Evolutionary conservation across 2,113 vertebrate genomes (phyloP), one percentile per base, ranked within the genome.

Genomic region (Pangasianodon hypophthalmus): DNA sequence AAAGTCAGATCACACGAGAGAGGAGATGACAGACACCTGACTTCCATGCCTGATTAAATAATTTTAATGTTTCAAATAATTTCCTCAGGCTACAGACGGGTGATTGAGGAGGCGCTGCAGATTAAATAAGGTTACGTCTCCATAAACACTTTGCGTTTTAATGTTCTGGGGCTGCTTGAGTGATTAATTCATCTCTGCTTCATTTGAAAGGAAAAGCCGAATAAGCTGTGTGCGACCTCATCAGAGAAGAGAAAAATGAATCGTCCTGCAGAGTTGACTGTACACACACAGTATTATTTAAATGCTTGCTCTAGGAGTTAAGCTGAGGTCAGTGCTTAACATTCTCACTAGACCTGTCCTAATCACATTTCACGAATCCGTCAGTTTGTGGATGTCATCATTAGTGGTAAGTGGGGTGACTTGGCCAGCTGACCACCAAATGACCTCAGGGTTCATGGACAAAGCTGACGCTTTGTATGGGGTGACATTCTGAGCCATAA

Each of bases 21-120:
- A 41, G 52, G 81, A 29, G 26, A 16, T n/a, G 62, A 79, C 52
- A 71, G 46, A 24, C 88, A 90, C 81, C 60, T 82, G 29, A 82
- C 62, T 41, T 21, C 46, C 29, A n/a, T 46, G 48, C 26, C 41
- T 80, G 41, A 50, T 75, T 18, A 64, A 80, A 13, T 87, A 62
- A 56, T 44, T n/a, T 86, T 11, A 84, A 77, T 85, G 18, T 73
- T 75, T 29, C 9, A 50, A 75, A 81, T 84, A 0, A 87, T 92
- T 90, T 64, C 88, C 80, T 84, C 62, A 46, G 81, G 80, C 69
- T 84, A 88, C 79, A 79, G 48, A 79, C 64, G 37, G 32, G 29
- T 84, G 54, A 90, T 73, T 18, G 67, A 21, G 13, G 56, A 77
- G 52, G 56, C 37, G 56, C 62, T 50, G 46, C 13, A 64, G 60